A percentile compares a stretch with the other conserved stretches of the same genome.
Conservation (phyloP, 1,140 invertebrate genomes). For the Lineus longissimus region DNA sequence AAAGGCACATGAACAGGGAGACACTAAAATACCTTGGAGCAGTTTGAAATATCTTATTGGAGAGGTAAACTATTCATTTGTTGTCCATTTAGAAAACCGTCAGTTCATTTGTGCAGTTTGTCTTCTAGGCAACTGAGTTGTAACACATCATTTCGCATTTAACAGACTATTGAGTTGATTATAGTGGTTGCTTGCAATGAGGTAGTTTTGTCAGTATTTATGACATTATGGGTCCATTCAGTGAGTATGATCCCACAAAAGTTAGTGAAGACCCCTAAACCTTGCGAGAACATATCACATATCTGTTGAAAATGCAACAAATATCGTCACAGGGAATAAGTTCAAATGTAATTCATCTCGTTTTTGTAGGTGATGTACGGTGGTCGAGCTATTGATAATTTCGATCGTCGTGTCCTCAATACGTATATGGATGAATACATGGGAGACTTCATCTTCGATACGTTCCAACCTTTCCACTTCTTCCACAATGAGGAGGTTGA, state of each 20-base stretch:
- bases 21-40: constrained; percentile 74
- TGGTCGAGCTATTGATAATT: constrained; percentile 83
- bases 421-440: constrained; percentile 92
- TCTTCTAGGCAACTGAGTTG: neutral
- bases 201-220: too few relatives aligned
- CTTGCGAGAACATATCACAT: too few relatives aligned
- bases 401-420: constrained; percentile 76
- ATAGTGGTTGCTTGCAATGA: too few relatives aligned
- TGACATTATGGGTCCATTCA: too few relatives aligned
- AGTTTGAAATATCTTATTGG: constrained; percentile 87
- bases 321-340: too few relatives aligned
- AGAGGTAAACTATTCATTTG: constrained; percentile 61
- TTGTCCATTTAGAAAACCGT: too few relatives aligned
- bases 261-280: too few relatives aligned
- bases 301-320: too few relatives aligned
- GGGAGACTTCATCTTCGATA: constrained; percentile 87
- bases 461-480: constrained; percentile 84
- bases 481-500: constrained; percentile 71
- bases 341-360: too few relatives aligned
- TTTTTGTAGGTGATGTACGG: constrained; percentile 93
- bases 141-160: neutral
- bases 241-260: too few relatives aligned
- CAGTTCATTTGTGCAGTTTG: neutral
- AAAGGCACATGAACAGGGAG: constrained; percentile 62
- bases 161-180: too few relatives aligned